Conservation (phyloP, 64 coral and sea anemone species). For the Montipora sp. region DNA sequence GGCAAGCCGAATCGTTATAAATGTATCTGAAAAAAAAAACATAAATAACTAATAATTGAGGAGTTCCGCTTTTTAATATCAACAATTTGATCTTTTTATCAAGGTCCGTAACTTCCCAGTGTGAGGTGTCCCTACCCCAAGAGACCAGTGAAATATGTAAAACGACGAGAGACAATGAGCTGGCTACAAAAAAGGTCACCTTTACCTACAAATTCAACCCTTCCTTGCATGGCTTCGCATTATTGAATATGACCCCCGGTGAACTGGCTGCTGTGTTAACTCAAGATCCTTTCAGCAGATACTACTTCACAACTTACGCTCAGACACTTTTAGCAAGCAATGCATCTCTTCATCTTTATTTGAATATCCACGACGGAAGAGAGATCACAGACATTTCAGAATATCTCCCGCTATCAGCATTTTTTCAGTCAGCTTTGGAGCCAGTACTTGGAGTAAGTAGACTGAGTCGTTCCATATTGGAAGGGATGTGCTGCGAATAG, state of each 20-base stretch:
- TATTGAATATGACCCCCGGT: constrained; percentile 1
- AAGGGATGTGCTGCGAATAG: not conserved
- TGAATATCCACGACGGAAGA: not conserved
- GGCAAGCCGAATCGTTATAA: too few species aligned
- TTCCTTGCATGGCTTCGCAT: not conserved
- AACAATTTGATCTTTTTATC: not conserved
- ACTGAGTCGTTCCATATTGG: too few species aligned
- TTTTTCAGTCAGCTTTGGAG: constrained; percentile 9
- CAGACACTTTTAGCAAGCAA: not conserved
- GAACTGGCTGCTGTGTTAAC: not conserved
- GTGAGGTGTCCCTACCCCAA: constrained; percentile 27
- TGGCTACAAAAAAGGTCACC: not conserved
- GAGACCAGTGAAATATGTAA: not conserved
- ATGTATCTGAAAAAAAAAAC: too few species aligned
- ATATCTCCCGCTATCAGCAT: not conserved
- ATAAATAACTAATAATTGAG: too few species aligned
- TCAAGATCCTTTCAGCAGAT: not conserved
- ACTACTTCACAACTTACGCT: not conserved
- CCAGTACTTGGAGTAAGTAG: constrained; percentile 11
- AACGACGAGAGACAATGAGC: not conserved
- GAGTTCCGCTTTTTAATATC: not conserved
- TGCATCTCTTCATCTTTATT: not conserved
- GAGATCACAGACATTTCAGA: not conserved
- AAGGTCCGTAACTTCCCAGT: constrained; percentile 1
- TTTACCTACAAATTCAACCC: not conserved